phyloP scores from a whole-genome alignment of 2,113 vertebrate species.

The Hystrix cristata region DNA sequence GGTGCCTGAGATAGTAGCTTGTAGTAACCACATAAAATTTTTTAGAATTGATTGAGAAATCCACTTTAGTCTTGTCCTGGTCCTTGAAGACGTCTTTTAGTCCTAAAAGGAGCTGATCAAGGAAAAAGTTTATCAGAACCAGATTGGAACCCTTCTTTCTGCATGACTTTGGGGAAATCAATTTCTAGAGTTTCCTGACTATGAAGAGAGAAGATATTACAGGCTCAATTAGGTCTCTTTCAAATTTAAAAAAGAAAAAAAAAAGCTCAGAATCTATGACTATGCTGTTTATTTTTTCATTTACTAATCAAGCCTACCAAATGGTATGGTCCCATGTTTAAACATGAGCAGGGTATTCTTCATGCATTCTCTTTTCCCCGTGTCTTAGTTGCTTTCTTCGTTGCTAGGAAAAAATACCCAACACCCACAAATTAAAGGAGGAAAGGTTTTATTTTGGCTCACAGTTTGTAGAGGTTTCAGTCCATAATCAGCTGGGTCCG shows the following conservation, averaged over 20 bases:
- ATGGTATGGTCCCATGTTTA: not conserved
- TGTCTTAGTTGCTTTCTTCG: not conserved
- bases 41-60: constrained; percentile 54
- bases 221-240: not conserved
- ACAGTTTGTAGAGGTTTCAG: not conserved
- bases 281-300: not conserved
- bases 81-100: constrained; percentile 43
- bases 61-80: not conserved
- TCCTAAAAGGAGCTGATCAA: not conserved
- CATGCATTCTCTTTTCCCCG: not conserved
- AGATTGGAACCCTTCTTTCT: not conserved
- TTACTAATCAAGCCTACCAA: not conserved
- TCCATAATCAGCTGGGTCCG: not conserved
- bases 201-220: not conserved
- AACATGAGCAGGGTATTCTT: not conserved
- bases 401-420: not conserved
- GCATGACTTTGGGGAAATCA: not conserved
- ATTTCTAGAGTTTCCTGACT: not conserved
- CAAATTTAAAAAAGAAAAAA: not conserved
- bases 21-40: constrained; percentile 55
- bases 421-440: not conserved
- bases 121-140: not conserved
- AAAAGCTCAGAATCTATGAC: not conserved
- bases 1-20: constrained; percentile 37
- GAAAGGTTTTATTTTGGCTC: not conserved